phyloP scores from a whole-genome alignment of 2,113 vertebrate genomes.

The Hippocampus comes region DNA sequence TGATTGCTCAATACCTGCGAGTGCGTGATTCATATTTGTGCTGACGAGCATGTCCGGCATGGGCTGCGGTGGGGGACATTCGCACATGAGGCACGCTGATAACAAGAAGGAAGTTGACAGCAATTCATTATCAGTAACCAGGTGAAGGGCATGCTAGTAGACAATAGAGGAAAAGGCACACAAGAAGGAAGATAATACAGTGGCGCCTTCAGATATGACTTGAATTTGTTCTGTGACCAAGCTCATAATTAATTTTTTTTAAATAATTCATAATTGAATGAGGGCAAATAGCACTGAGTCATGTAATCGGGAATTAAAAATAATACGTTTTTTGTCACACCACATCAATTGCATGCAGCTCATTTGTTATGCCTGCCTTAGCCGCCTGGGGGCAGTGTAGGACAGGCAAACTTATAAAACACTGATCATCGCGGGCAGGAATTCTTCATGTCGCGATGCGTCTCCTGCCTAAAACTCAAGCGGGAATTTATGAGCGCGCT shows the following conservation, averaged over 20 bases:
- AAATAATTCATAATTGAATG: no score
- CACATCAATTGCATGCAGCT: not conserved
- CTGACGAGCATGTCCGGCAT: slow-evolving; percentile 67
- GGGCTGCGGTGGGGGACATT: slow-evolving; percentile 67
- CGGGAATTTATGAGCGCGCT: no score
- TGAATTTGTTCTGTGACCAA: no score
- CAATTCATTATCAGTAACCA: not conserved
- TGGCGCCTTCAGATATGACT: no score
- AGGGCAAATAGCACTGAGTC: no score
- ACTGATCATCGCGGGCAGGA: no score
- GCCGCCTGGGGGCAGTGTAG: not conserved
- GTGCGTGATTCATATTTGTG: slow-evolving; percentile 50
- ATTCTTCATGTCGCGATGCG: no score
- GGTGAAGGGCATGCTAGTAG: not conserved
- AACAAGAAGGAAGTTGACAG: slow-evolving; percentile 10
- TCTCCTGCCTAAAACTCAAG: no score
- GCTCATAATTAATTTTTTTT: no score
- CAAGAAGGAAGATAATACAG: no score
- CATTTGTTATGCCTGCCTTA: not conserved
- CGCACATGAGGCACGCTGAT: slow-evolving; percentile 77
- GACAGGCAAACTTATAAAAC: no score
- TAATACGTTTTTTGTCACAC: not conserved
- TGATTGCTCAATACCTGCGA: slow-evolving; percentile 71
- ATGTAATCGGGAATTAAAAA: no score
- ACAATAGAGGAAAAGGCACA: not conserved